Evolutionary conservation across 1,140 invertebrate species (phyloP).

Genomic region (Leguminivora glycinivorella): DNA sequence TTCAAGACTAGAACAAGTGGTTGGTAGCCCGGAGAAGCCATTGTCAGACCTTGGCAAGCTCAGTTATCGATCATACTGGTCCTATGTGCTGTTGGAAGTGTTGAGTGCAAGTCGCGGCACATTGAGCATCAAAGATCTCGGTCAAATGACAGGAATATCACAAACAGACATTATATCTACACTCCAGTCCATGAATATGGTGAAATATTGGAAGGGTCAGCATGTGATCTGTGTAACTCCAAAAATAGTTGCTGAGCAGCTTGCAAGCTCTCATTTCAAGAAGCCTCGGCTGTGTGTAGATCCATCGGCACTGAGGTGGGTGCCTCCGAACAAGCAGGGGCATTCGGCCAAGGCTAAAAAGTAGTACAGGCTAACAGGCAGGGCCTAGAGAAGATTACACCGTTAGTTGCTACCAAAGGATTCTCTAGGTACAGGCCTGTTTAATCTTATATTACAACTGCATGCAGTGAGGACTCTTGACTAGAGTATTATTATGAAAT

Average conservation of each 20-base stretch:
- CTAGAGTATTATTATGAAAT: constrained; percentile 36
- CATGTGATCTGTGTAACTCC: constrained; percentile 98
- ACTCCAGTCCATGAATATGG: constrained; percentile 97
- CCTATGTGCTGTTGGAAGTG: constrained; percentile 96
- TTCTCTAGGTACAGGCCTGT: constrained; percentile 59
- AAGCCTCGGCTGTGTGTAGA: constrained; percentile 94
- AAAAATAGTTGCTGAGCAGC: constrained; percentile 95
- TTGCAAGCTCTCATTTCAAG: constrained; percentile 95
- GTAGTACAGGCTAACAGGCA: constrained; percentile 75
- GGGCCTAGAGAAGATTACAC: constrained; percentile 57
- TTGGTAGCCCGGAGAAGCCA: constrained; percentile 99
- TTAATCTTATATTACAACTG: constrained; percentile 31
- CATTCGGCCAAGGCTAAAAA: constrained; percentile 70
- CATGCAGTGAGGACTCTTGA: constrained; percentile 36
- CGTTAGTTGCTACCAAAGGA: constrained; percentile 37
- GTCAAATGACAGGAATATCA: constrained; percentile 96
- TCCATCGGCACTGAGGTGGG: constrained; percentile 88
- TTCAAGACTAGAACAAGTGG: constrained; percentile 93
- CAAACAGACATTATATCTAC: constrained; percentile 98
- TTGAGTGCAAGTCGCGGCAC: constrained; percentile 86
- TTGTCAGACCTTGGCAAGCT: constrained; percentile 97
- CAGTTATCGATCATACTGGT: constrained; percentile 99
- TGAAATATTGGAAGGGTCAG: constrained; percentile 99
- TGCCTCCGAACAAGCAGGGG: constrained; percentile 79
- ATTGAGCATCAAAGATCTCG: constrained; percentile 96